phyloP scores from a whole-genome alignment of 2,113 vertebrate species.

The Eubucco bourcierii region DNA sequence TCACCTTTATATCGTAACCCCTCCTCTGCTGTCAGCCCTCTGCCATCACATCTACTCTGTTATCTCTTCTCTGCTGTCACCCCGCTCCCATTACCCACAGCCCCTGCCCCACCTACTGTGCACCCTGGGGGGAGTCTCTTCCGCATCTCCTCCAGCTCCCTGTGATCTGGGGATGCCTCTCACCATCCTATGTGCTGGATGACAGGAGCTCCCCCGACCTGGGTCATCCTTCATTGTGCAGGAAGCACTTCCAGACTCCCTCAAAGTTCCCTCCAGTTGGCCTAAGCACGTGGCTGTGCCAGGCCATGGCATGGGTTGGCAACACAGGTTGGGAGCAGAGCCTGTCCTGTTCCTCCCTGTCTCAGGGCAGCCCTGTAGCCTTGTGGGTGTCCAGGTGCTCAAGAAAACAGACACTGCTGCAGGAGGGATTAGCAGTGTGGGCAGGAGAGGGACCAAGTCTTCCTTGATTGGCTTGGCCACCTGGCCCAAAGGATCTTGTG shows the following conservation, averaged over 20 bases:
- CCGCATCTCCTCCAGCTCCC: not conserved
- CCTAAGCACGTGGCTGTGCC: too few species aligned
- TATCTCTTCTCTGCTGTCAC: too few species aligned
- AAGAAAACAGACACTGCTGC: rapidly evolving
- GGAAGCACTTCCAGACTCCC: not conserved
- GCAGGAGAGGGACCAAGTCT: rapidly evolving
- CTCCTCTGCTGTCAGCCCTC: too few species aligned
- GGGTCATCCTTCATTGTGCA: rapidly evolving
- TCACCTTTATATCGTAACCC: not conserved
- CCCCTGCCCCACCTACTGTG: not conserved
- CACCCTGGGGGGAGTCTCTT: not conserved
- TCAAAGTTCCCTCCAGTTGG: rapidly evolving
- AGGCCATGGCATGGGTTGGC: not conserved
- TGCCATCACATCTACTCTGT: too few species aligned
- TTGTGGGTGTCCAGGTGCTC: rapidly evolving
- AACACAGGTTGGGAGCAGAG: not conserved
- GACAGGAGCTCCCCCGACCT: not conserved
- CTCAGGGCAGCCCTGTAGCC: too few species aligned
- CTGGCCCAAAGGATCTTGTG: rapidly evolving
- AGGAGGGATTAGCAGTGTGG: rapidly evolving
- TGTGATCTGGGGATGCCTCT: not conserved
- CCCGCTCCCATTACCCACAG: rapidly evolving
- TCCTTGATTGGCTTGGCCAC: not conserved
- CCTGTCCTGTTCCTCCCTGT: rapidly evolving
- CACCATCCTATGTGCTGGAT: rapidly evolving